phyloP scores from a whole-genome alignment of 1,140 invertebrate genomes.

The Plectrocnemia conspersa region DNA sequence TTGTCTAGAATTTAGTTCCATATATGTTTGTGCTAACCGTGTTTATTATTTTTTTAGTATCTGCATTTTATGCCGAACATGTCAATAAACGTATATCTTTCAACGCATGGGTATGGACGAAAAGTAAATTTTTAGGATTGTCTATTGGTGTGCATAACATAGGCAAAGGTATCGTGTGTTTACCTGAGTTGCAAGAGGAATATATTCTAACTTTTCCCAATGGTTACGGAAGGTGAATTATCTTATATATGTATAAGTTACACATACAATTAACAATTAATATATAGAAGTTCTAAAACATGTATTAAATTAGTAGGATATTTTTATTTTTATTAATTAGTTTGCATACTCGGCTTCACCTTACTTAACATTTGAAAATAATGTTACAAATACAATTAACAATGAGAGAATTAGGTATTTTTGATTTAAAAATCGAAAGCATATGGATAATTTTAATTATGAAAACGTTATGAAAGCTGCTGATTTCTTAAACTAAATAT shows the following conservation, averaged over 20 bases:
- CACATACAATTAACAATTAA: neutral
- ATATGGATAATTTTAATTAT: no score
- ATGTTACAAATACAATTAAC: no score
- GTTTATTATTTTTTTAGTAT: slow-evolving; percentile 61
- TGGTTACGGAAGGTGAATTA: slow-evolving; percentile 77
- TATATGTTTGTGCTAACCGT: slow-evolving; percentile 21
- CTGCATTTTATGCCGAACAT: slow-evolving; percentile 96
- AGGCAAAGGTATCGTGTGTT: slow-evolving; percentile 73
- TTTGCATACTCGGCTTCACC: neutral
- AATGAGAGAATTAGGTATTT: no score
- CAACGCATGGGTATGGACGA: slow-evolving; percentile 94
- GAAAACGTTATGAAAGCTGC: no score
- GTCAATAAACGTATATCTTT: slow-evolving; percentile 85
- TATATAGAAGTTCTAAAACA: no score
- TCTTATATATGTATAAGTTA: neutral
- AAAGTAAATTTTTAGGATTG: slow-evolving; percentile 94
- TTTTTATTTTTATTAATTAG: neutral
- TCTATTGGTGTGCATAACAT: slow-evolving; percentile 91
- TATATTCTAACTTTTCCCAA: slow-evolving; percentile 93
- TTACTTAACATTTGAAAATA: no score
- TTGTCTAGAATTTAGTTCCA: slow-evolving; percentile 3
- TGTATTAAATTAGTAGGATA: no score
- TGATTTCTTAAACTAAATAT: no score
- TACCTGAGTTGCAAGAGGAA: slow-evolving; percentile 83
- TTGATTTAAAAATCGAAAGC: no score